Evolutionary conservation across 2,888 invertebrate genomes (phyloP), one percentile per base, ranked within the genome.

Genomic region (Syritta pipiens): DNA sequence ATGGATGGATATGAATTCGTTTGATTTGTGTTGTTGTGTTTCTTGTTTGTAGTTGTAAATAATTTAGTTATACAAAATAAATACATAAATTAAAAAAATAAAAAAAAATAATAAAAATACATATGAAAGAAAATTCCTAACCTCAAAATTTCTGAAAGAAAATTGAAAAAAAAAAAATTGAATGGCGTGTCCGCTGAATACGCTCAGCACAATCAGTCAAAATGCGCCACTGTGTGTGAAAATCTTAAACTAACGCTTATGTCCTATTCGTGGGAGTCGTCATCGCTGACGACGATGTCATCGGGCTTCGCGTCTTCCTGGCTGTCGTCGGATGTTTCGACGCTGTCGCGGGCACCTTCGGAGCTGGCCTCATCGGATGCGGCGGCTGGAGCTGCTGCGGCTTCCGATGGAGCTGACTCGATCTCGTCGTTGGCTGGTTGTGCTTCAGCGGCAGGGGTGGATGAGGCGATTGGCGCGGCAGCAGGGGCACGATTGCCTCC

Each of bases 221-320:
- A 85, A 85, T 72, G 55, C 77, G 75, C 82, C 79, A 81, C 75
- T 74, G 37, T 42, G 32, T 77, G 59, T 74, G 60, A 57, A 44
- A 26, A 51, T 74, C 28, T 68, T 40, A 46, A 62, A 44, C 74
- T 74, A 68, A 76, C 55, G 42, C 79, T 68, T 65, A 67, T 62
- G 63, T 72, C 62, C 28, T 69, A 65, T 30, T 74, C 67, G 9
- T 74, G 69, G 10, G 60, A 60, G 40, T 85, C 83, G 81, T 87
- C 86, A 51, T 87, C 87, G 28, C 87, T 86, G 79, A 87, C 86
- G 44, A 86, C 83, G 59, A 87, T 87, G n/a, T 86, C 86, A 2
- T 85, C 86, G 28, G 85, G 85, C 40, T 86, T 85, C 1, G 81
- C 79, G 14, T 86, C 85, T 81, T 87, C 87, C 28, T 86, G 85